Base-by-base conservation (phyloP, 2,113 vertebrate genomes). In the Sarotherodon lohbergeri region DNA sequence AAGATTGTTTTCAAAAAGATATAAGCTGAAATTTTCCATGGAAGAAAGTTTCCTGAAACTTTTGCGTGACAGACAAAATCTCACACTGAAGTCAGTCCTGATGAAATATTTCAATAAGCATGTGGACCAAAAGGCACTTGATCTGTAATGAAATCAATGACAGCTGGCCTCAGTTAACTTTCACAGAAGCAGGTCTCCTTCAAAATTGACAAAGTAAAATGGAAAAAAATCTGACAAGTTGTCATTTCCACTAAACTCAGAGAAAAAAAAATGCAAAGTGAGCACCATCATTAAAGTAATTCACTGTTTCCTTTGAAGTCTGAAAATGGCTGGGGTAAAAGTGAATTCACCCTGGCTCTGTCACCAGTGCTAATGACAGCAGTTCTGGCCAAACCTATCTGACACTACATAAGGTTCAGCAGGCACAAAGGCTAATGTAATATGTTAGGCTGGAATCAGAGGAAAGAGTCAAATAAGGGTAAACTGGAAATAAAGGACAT, bases 111-210 rank as follows among this genome's bases (percentile, higher is more conserved):
- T 41, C 50, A 84, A 22, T 79, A 76, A 19, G 24, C 50, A 66
- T 88, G 88, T 43, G 52, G 73, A 54, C 87, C 63, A 29, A 39
- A 63, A 68, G 19, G 32, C 83, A 19, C 80, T 79, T 4, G 46
- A 86, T 76, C 87, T 24, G n/a, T 32, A 87, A 89, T 87, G 55
- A 90, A 83, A 92, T 87, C 80, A 88, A 55, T 82, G 87, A 81
- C 83, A 91, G 87, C 46, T 22, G 27, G 57, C 84, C 91, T 82
- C 87, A 92, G 90, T 92, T 89, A 82, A 88, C 88, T 84, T 82
- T 66, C 81, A 71, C 63, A 50, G 79, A 54, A 81, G 80, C 73
- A 78, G 86, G 84, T 92, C 79, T 85, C 86, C 80, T 87, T 92
- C 82, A 89, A 79, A 76, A 84, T 10, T 54, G 83, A 86, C 11